Evolutionary conservation across 2,113 vertebrate species (phyloP).

Genomic region (Hyla sarda): DNA sequence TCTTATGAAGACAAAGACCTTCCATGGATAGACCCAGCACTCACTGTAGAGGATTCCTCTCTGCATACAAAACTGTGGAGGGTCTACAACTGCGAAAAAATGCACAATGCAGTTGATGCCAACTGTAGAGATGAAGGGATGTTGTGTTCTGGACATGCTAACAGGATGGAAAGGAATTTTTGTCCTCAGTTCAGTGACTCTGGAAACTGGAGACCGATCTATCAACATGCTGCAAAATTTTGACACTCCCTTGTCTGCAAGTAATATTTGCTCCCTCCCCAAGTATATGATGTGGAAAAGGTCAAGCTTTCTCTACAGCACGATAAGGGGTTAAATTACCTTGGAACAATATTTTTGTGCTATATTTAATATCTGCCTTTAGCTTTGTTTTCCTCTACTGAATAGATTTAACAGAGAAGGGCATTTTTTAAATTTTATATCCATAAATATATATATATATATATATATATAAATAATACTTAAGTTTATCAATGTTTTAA

Average conservation of each 20-base stretch:
- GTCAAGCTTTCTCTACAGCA: slow-evolving; percentile 27
- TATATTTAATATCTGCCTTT: slow-evolving; percentile 57
- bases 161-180: slow-evolving; percentile 7
- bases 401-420: slow-evolving; percentile 58
- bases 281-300: slow-evolving; percentile 28
- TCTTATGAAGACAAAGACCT: slow-evolving; percentile 76
- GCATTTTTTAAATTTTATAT: slow-evolving; percentile 64
- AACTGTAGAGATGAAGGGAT: slow-evolving; percentile 17
- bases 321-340: slow-evolving; percentile 29
- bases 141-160: not conserved
- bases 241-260: slow-evolving; percentile 29
- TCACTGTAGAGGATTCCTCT: slow-evolving; percentile 44
- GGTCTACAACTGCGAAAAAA: slow-evolving; percentile 58
- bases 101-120: not conserved
- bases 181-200: slow-evolving; percentile 32
- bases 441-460: slow-evolving; percentile 57
- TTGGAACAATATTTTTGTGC: slow-evolving; percentile 50
- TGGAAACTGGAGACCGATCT: not conserved
- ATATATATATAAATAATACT: slow-evolving; percentile 55
- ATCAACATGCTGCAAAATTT: slow-evolving; percentile 36
- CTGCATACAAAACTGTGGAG: slow-evolving; percentile 38
- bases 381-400: slow-evolving; percentile 50
- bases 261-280: slow-evolving; percentile 8
- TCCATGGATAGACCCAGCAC: slow-evolving; percentile 14
- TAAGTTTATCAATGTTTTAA: slow-evolving; percentile 58